Evolutionary conservation across 2,113 vertebrate species (phyloP).

Genomic region (Anolis carolinensis): DNA sequence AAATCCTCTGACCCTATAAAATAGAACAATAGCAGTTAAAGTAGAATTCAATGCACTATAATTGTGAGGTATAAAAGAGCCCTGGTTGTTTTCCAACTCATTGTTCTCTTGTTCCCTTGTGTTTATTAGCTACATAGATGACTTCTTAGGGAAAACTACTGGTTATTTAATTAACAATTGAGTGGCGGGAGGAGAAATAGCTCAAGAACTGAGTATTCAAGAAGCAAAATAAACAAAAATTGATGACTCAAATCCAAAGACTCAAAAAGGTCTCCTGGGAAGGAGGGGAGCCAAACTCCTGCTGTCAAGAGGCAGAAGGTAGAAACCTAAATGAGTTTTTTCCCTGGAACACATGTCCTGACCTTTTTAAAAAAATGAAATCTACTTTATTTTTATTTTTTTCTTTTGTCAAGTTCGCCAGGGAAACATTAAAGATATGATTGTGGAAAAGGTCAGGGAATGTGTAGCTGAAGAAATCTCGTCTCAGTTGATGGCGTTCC

Average conservation of each 20-base stretch:
- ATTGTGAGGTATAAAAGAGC: no score
- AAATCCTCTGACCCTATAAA: no score
- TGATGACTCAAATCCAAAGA: constrained; percentile 4
- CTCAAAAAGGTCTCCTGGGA: not conserved
- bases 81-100: not conserved
- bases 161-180: constrained; percentile 12
- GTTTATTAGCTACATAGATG: not conserved
- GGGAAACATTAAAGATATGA: constrained; percentile 59
- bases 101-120: not conserved
- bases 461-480: constrained; percentile 67
- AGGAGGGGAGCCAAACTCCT: not conserved
- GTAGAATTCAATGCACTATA: no score
- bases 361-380: constrained; percentile 79
- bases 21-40: no score
- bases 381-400: constrained; percentile 79
- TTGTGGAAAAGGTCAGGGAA: constrained; percentile 78
- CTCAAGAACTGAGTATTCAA: not conserved
- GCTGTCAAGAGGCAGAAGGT: constrained; percentile 17
- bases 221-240: constrained; percentile 8
- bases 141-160: not conserved
- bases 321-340: constrained; percentile 74
- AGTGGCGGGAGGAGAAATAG: not conserved
- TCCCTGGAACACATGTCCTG: constrained; percentile 73
- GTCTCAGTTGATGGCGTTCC: constrained; percentile 63
- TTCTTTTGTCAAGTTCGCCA: constrained; percentile 68